Base-by-base conservation (phyloP, 2,113 vertebrate species). In the Neolamprologus sp. region DNA sequence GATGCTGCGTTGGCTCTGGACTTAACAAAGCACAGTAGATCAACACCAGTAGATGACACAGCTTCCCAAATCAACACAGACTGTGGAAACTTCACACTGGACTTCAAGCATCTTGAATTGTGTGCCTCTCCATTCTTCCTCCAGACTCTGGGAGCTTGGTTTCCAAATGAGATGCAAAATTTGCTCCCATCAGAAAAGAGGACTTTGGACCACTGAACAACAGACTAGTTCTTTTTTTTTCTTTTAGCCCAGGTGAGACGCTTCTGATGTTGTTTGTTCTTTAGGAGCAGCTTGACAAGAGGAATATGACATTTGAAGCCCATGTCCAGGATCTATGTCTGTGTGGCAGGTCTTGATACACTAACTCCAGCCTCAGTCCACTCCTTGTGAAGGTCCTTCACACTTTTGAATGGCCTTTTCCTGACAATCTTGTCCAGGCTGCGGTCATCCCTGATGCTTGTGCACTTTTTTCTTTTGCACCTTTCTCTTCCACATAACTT, bases 381-480 rank as follows among this genome's bases (percentile, higher is more conserved):
- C 57, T 60, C 57, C 14, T 17, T 60, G 0, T 60, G 14, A 60
- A 60, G 57, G 57, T 31, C 57, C 57, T 9, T 31, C 57, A 31
- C 57, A 60, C 26, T 6, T 60, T 60, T 17, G 1, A 31, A 31
- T 3, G 14, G 57, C 14, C 14, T 60, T 60, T 58, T 2, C 14
- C 57, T 0, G 0, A 60, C 57, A 60, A 0, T 60, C 26, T 31
- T 58, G 8, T 17, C 3, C 26, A 31, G 26, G 57, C 26, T 0
- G 57, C 0, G 2, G 26, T 3, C 26, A 31, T 60, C 5, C 26
- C 26, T 60, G 57, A 16, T 31, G 0, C 26, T 60, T 4, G 57
- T 60, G 26, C 57, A 60, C 8, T 1, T 0, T 58, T 28, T 1
- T 58, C 55, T 58, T 58, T 58, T 0, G 0, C 23, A 58, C 57